Evolutionary conservation across 1,140 invertebrate species (phyloP).

Genomic region (Drosophila hydei): DNA sequence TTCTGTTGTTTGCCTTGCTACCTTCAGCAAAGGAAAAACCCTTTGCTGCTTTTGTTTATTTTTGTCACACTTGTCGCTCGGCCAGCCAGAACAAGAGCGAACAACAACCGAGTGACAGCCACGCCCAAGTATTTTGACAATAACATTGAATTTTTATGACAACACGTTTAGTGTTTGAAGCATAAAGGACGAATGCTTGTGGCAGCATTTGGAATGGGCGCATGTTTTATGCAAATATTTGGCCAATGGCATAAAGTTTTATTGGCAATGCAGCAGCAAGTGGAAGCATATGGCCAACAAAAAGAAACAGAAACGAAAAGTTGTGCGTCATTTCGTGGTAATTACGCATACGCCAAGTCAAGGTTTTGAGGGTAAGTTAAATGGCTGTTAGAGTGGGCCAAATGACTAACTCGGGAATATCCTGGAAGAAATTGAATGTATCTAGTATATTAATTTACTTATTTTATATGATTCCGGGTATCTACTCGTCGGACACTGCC

Average conservation of each 20-base stretch:
- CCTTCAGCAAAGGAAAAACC: neutral
- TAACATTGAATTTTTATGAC: conserved; percentile 67
- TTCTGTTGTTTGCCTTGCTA: conserved; percentile 5
- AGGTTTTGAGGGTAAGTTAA: neutral
- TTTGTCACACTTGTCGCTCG: conserved; percentile 37
- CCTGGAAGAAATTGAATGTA: no score
- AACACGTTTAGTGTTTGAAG: conserved; percentile 39
- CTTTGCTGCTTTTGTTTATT: conserved; percentile 39
- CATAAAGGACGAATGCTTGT: conserved; percentile 24
- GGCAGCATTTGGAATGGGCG: neutral
- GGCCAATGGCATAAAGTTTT: conserved; percentile 27
- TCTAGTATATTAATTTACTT: no score
- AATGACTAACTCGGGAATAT: no score
- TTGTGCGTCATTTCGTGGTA: conserved; percentile 42
- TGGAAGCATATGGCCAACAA: neutral
- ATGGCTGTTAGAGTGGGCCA: no score
- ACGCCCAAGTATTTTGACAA: conserved; percentile 42
- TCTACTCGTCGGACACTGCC: no score
- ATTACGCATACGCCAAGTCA: conserved; percentile 15
- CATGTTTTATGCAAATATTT: conserved; percentile 45
- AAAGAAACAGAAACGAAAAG: neutral
- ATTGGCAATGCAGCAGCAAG: neutral
- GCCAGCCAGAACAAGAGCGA: conserved; percentile 1
- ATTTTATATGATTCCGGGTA: no score
- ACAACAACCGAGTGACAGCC: conserved; percentile 9